Evolutionary conservation across 2,888 invertebrate species (phyloP).

Genomic region (Amiota communis): DNA sequence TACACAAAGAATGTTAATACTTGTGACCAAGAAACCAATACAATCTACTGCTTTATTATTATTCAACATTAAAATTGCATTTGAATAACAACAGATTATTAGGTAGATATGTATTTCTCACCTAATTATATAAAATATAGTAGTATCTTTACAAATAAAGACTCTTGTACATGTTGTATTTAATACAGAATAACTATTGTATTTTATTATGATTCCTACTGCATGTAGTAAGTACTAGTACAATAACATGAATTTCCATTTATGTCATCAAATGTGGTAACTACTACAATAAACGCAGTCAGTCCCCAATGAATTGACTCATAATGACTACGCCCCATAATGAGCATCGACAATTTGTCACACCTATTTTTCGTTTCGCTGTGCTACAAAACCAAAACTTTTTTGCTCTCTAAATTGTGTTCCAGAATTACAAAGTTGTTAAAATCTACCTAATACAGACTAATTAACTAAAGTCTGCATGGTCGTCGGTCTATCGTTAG

Average conservation of each 20-base stretch:
- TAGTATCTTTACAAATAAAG: too few species aligned
- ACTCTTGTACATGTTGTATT: too few species aligned
- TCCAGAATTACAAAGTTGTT: constrained; percentile 27
- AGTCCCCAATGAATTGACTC: constrained; percentile 21
- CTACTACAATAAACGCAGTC: neutral
- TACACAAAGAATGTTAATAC: too few species aligned
- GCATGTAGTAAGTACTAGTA: neutral
- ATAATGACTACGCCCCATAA: constrained; percentile 27
- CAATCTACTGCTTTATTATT: too few species aligned
- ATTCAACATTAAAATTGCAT: too few species aligned
- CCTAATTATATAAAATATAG: too few species aligned
- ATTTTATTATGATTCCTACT: neutral
- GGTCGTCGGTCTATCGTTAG: neutral
- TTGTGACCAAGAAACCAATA: too few species aligned
- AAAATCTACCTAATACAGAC: constrained; percentile 20
- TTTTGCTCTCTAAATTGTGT: too few species aligned
- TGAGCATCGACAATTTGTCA: constrained; percentile 23
- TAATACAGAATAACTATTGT: too few species aligned
- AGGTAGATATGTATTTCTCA: too few species aligned
- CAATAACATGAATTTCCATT: neutral
- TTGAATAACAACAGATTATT: too few species aligned
- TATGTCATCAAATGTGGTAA: neutral
- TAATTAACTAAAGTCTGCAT: constrained; percentile 15
- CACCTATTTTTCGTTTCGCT: constrained; percentile 14
- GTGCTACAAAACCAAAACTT: neutral